Evolutionary conservation across 2,888 invertebrate species (phyloP), one percentile per base, ranked within the genome.

Genomic region (Trichopoda pennipes): DNA sequence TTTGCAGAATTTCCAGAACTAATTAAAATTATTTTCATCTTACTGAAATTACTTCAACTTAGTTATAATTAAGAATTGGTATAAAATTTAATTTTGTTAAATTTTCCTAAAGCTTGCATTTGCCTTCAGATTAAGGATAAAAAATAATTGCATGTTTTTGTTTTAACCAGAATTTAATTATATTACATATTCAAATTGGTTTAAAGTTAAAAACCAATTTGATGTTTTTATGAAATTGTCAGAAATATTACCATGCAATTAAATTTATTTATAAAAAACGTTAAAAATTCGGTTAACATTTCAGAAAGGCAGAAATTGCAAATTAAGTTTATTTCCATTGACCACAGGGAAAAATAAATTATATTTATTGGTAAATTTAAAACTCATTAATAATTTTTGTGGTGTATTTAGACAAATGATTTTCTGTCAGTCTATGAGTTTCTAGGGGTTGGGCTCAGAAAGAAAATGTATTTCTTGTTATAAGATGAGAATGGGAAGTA

Each of bases 201-300:
- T 80, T 72, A 76, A 72, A 75, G 55, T 60, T 61, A 28, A 64
- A 80, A 70, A 64, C 64, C 63, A 75, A 64, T 64, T 51, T 44
- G 35, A 21, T 35, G 3, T 19, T 66, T 60, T 77, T 55, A 23
- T 28, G 19, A 35, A 17, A 17, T 3, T 53, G 17, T 53, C 2
- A n/a, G 19, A 42, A 23, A n/a, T 23, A 53, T 56, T 17, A 55
- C 21, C 63, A 63, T 47, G 14, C 9, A 53, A 77, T 77, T 69
- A 14, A 63, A 55, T 49, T 7, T 21, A 17, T 19, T 69, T 16
- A 16, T 7, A 66, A n/a, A 14, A 55, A 42, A 75, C n/a, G 17
- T 2, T 2, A 42, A 74, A 42, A 47, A 69, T 69, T 56, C 56
- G 14, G 23, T 49, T 47, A 55, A 53, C 3, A 44, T 44, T 53